These are phyloP conservation scores for Atta colombica DNA, from an alignment of 1,140 invertebrate genomes.

Conservation along the genomic window DNA sequence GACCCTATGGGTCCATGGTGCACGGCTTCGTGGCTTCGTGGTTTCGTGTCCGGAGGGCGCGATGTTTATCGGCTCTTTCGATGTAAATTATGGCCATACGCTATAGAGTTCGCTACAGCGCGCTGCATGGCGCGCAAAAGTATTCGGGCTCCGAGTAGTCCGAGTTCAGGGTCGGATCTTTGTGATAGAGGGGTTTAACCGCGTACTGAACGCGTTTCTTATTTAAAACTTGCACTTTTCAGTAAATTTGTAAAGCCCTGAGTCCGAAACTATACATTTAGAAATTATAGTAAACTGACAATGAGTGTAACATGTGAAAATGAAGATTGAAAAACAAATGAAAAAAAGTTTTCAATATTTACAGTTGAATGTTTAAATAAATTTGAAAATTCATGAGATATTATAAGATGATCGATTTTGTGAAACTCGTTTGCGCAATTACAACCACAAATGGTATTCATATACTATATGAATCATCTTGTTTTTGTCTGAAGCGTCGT, in stretches of 20 bases:
- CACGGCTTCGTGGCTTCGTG: constrained; percentile 69
- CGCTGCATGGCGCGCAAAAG: constrained; percentile 36
- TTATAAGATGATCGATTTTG: constrained; percentile 19
- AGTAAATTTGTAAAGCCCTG: not conserved
- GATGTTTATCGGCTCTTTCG: constrained; percentile 84
- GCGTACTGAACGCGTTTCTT: not conserved
- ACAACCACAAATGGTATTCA: constrained; percentile 52
- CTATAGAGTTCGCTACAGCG: constrained; percentile 60
- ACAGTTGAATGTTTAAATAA: constrained; percentile 11
- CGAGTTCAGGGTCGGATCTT: constrained; percentile 30
- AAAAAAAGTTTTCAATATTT: not conserved
- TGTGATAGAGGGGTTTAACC: not conserved
- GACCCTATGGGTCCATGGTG: constrained; percentile 70
- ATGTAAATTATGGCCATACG: constrained; percentile 82
- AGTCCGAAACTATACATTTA: not conserved
- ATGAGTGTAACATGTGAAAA: not conserved
- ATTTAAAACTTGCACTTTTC: not conserved
- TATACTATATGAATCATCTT: constrained; percentile 50
- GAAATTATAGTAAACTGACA: not conserved
- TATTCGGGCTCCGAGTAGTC: constrained; percentile 11
- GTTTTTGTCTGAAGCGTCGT: constrained; percentile 45
- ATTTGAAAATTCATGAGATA: not conserved
- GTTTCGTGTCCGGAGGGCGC: constrained; percentile 81
- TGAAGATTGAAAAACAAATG: not conserved
- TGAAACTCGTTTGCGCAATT: constrained; percentile 46